Conservation (phyloP, 2,888 invertebrate species). For the Xylota segnis region DNA sequence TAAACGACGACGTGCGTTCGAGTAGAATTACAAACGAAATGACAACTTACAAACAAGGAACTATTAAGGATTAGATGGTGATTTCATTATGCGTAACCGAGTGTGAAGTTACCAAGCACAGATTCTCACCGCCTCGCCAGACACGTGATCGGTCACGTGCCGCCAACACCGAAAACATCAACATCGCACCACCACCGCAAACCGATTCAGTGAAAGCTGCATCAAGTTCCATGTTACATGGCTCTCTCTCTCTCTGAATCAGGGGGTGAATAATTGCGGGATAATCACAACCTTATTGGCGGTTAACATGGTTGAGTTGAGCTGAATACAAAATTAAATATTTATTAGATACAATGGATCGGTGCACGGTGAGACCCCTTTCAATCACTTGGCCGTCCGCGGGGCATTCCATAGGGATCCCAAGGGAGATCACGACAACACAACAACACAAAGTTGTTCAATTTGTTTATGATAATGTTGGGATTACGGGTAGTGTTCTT, state of each 20-base stretch:
- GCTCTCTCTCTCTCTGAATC: constrained; percentile 5
- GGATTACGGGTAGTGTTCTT: constrained; percentile 72
- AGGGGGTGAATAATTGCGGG: constrained; percentile 74
- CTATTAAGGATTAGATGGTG: constrained; percentile 82
- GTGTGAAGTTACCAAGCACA: constrained; percentile 77
- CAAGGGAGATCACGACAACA: constrained; percentile 40
- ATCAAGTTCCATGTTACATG: constrained; percentile 23
- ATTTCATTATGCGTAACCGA: constrained; percentile 80
- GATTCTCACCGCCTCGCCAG: constrained; percentile 77
- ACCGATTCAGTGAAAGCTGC: constrained; percentile 55
- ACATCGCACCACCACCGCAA: constrained; percentile 50
- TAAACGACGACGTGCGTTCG: constrained; percentile 27
- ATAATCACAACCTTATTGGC: constrained; percentile 76
- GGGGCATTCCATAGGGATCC: constrained; percentile 17
- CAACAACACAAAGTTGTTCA: constrained; percentile 81
- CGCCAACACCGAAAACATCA: constrained; percentile 58
- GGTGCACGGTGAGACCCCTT: constrained; percentile 41
- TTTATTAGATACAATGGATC: constrained; percentile 72
- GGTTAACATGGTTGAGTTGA: constrained; percentile 71
- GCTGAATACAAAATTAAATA: constrained; percentile 73
- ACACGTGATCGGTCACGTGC: constrained; percentile 82
- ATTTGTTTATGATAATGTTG: constrained; percentile 83
- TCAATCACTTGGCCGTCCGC: constrained; percentile 45
- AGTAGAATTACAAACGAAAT: constrained; percentile 61
- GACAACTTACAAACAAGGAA: constrained; percentile 81